Evolutionary conservation across 2,888 invertebrate species (phyloP), one percentile per base, ranked within the genome.

Genomic region (Caenorhabditis auriculariae): DNA sequence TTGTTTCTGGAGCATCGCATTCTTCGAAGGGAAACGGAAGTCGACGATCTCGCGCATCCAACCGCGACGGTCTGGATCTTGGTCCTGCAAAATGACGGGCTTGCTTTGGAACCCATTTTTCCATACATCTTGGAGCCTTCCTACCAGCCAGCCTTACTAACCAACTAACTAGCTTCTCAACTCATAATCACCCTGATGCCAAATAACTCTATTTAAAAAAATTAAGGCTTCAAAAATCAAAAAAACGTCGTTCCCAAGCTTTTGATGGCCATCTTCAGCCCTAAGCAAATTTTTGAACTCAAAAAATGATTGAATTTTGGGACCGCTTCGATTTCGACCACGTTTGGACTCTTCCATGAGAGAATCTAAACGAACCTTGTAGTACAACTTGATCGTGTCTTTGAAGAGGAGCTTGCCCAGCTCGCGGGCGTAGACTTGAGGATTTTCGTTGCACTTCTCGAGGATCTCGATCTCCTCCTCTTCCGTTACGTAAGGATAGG

Each of bases 11-110:
- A 67, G 67, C n/a, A 53, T 29, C 26, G 45, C 35, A 21, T 62
- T 64, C n/a, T 60, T 48, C 9, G 70, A 63, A 2, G 73, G 73
- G 42, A 65, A 73, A 2, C 73, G 67, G 44, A 65, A 63, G 49
- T 73, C 70, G 49, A 73, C 43, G n/a, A 71, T 71, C 54, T 71
- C 73, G 23, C 58, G 61, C 37, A 69, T 62, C 73, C 73, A 73
- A 45, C 54, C 46, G 4, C 71, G 63, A 21, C 50, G 55, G n/a
- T 65, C 61, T 7, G 66, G 49, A 12, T 73, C 69, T 50, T 69
- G 70, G 44, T 73, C 73, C 72, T 66, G 51, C 2, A 67, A 60
- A 32, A n/a, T n/a, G n/a, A n/a, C n/a, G n/a, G n/a, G n/a, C n/a
- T n/a, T n/a, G n/a, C n/a, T n/a, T n/a, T 49, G 21, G 9, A n/a